Evolutionary conservation across 2,888 invertebrate species (phyloP), one percentile per base, ranked within the genome.

Genomic region (Pammene fasciana): DNA sequence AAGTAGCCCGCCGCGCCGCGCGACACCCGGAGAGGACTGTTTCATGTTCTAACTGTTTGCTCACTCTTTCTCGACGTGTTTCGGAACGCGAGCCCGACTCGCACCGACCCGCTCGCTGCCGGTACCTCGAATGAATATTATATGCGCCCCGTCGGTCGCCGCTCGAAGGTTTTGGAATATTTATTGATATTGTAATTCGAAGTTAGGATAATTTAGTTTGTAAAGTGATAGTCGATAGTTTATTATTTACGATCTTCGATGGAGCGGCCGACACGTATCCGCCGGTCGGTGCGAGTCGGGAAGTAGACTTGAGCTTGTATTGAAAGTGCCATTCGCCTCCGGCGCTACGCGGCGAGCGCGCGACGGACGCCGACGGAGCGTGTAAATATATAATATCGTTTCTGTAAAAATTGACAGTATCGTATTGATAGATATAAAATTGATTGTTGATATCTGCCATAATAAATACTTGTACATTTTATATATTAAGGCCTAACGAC

Each of bases 401-500:
- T 65, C 65, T 70, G 65, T 70, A 70, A 70, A 70, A 70, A 70
- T 60, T 59, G 86, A 85, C 89, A 81, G 85, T 88, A 86, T 85
- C 85, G 80, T 88, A 85, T 87, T 80, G 84, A 83, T 78, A 82
- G 80, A 78, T 81, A 85, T 85, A 87, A 54, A 89, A 89, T 87
- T 87, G 84, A 87, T 90, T 89, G 91, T 92, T 90, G 87, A 91
- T 89, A 90, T 91, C 88, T 92, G 92, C 92, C 92, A 92, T 92
- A 92, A 90, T 91, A 88, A 88, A 81, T 87, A 88, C 86, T 80
- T 91, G 90, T 92, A 92, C 79, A 90, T 90, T 90, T 81, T 88
- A 87, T 85, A 84, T 86, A 79, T 83, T 92, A 89, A 90, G 91
- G 90, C 92, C 91, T 90, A 90, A 90, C 89, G 90, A 90, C 90